phyloP scores from a whole-genome alignment of 2,888 invertebrate species.

The Zygothrica quintamaculata region DNA sequence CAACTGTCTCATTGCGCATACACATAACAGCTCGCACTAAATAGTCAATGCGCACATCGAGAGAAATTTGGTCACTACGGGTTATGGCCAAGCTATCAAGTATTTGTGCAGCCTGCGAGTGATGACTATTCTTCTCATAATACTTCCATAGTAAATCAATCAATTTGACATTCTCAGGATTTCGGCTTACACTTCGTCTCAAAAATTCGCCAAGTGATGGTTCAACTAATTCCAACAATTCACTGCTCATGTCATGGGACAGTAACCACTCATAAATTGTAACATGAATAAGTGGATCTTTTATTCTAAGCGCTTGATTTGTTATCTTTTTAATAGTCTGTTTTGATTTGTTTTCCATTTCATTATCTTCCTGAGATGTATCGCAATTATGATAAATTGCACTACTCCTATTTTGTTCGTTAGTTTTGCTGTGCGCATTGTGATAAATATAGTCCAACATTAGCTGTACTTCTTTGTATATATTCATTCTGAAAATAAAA shows the following conservation, averaged over 20 bases:
- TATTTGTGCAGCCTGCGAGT: constrained; percentile 95
- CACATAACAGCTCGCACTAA: constrained; percentile 97
- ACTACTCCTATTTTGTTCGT: constrained; percentile 71
- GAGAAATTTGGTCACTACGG: constrained; percentile 89
- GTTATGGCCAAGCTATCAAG: constrained; percentile 91
- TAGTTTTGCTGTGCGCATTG: constrained; percentile 71
- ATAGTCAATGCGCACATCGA: constrained; percentile 94
- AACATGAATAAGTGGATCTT: constrained; percentile 95
- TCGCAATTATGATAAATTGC: constrained; percentile 30
- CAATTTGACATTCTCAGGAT: constrained; percentile 87
- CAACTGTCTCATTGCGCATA: constrained; percentile 93
- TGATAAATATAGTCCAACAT: constrained; percentile 88
- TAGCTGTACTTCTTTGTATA: constrained; percentile 93
- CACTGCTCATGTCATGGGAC: constrained; percentile 89
- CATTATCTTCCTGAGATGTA: constrained; percentile 19
- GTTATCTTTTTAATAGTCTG: constrained; percentile 87
- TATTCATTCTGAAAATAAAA: constrained; percentile 89
- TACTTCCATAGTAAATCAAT: constrained; percentile 97
- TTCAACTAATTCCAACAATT: constrained; percentile 87
- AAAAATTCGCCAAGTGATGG: constrained; percentile 84
- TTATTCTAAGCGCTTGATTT: constrained; percentile 88
- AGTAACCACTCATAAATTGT: constrained; percentile 97
- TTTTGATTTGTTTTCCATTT: constrained; percentile 69
- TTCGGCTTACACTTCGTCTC: constrained; percentile 84
- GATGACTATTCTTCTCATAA: constrained; percentile 96